Conservation (phyloP, 2,888 invertebrate genomes). For the Podotricha telesiphe region DNA sequence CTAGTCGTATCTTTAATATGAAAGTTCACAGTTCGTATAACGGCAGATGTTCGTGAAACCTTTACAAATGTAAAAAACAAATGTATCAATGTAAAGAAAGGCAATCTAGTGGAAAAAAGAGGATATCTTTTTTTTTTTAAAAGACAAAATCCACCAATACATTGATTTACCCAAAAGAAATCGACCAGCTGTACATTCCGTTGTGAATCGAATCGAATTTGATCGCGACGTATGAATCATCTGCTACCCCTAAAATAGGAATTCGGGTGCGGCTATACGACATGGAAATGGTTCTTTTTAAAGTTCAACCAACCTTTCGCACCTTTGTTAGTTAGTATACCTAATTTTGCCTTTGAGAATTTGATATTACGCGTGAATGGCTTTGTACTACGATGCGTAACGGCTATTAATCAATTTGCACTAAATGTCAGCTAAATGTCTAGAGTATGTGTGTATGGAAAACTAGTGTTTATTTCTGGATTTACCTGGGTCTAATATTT, state of each 20-base stretch:
- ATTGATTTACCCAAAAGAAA: slow-evolving; percentile 4
- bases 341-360: neutral
- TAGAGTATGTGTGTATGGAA: neutral
- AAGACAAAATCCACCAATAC: neutral
- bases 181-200: slow-evolving; percentile 32
- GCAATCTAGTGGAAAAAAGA: neutral
- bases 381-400: neutral
- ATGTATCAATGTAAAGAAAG: neutral
- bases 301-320: slow-evolving; percentile 37
- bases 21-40: neutral
- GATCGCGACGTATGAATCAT: slow-evolving; percentile 37
- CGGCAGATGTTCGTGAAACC: neutral
- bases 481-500: neutral
- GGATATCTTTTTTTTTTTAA: neutral
- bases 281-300: slow-evolving; percentile 34
- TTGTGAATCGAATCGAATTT: slow-evolving; percentile 28
- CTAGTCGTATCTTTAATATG: neutral
- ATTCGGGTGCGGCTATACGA: slow-evolving; percentile 24
- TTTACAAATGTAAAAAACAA: neutral
- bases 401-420: slow-evolving; percentile 3
- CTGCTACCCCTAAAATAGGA: slow-evolving; percentile 30
- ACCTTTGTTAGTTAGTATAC: slow-evolving; percentile 34
- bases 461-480: neutral
- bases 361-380: neutral
- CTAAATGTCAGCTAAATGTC: slow-evolving; percentile 14